Evolutionary conservation across 2,888 invertebrate species (phyloP), one percentile per base, ranked within the genome.

Genomic region (Lagria hirta): DNA sequence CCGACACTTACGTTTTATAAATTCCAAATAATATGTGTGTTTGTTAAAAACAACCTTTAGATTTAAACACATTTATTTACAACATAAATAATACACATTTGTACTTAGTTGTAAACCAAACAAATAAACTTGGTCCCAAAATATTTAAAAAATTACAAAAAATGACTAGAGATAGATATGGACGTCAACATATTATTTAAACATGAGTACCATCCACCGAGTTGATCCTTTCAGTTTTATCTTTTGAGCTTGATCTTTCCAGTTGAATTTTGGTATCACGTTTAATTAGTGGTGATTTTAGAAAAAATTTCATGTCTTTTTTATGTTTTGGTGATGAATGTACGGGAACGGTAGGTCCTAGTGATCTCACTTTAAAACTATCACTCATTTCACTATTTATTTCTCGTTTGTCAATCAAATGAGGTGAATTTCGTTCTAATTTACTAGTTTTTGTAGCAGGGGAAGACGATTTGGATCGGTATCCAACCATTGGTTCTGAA

Each of bases 281-380:
- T 46, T 64, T 69, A 11, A 61, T 61, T 24, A 70, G 47, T 2
- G 71, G 69, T 4, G 69, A 68, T 48, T 58, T 67, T 13, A 70
- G 45, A 13, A 63, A 65, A 48, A 69, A 69, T 43, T 67, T 70
- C 8, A 63, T 63, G 29, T 70, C 68, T 36, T 62, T 64, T 38
- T 60, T 66, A 23, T 58, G 57, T 45, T 69, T 71, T n/a, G 57
- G 61, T 3, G 70, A 69, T 22, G 68, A 64, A 58, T 66, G 66
- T 11, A 66, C 60, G 21, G 68, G 65, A n/a, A 64, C 66, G 36
- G 57, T 45, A 12, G 52, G 40, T 22, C 55, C 55, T 10, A 41
- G 22, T 22, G 53, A 47, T 41, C 58, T 58, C 12, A 55, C 48
- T 43, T 63, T 64, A 23, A 61, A 56, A 32, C 52, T 55, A 16